phyloP scores from a whole-genome alignment of 2,113 vertebrate species.

The Apaloderma vittatum region DNA sequence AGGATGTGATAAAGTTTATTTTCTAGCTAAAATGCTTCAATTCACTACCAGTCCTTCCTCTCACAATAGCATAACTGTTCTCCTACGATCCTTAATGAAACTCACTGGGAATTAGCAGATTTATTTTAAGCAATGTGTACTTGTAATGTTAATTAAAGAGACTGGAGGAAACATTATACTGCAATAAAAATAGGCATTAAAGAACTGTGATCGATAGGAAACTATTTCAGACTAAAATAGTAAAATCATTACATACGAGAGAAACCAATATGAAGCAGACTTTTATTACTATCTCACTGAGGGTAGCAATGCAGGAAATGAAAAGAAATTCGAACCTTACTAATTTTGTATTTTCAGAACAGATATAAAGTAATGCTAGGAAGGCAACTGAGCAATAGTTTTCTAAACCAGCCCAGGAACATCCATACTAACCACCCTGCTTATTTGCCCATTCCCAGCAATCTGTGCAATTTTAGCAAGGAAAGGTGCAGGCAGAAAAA shows the following conservation, averaged over 20 bases:
- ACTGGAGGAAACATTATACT: neutral
- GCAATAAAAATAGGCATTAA: neutral
- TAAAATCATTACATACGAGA: neutral
- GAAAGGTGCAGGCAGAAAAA: neutral
- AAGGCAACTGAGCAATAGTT: neutral
- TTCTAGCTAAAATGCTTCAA: neutral
- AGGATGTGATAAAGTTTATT: neutral
- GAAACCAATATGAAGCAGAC: neutral
- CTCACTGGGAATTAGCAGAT: neutral
- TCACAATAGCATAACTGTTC: neutral
- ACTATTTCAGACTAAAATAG: slow-evolving; percentile 23
- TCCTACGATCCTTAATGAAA: neutral
- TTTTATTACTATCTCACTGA: neutral
- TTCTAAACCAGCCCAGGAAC: neutral
- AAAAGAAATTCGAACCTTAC: slow-evolving; percentile 6
- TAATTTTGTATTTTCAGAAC: neutral
- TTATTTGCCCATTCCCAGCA: neutral
- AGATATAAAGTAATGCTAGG: neutral
- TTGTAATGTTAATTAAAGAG: slow-evolving; percentile 36
- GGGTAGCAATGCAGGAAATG: neutral
- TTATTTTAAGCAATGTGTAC: slow-evolving; percentile 33
- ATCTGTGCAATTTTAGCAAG: neutral
- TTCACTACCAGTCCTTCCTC: neutral
- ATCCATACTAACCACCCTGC: neutral
- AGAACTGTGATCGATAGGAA: neutral